Evolutionary conservation across 2,113 vertebrate genomes (phyloP).

Genomic region (Falcunculus frontatus): DNA sequence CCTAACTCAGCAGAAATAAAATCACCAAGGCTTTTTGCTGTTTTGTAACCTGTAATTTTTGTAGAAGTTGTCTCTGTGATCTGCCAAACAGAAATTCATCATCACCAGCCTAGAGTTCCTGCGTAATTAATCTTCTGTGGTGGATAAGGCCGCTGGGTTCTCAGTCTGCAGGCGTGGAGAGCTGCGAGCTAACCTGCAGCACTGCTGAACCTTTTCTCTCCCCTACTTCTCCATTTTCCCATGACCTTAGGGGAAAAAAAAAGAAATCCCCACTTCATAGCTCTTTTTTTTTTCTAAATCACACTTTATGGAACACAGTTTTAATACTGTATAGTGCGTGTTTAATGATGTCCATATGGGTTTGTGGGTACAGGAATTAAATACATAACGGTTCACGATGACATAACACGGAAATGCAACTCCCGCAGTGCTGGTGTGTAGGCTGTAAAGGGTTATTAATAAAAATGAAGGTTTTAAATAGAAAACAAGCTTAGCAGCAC

Average conservation of each 20-base stretch:
- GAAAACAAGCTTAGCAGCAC: conserved; percentile 69
- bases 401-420: conserved; percentile 71
- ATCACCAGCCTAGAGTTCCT: conserved; percentile 19
- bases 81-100: conserved; percentile 11
- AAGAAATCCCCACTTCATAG: conserved; percentile 35
- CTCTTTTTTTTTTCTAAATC: conserved; percentile 44
- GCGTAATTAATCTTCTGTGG: conserved; percentile 35
- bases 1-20: not conserved
- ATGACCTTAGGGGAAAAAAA: conserved; percentile 56
- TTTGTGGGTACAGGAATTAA: conserved; percentile 71
- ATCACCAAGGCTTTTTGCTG: not conserved
- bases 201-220: not conserved
- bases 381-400: conserved; percentile 62
- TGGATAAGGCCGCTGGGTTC: not conserved
- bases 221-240: conserved; percentile 60
- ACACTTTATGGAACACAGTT: conserved; percentile 59
- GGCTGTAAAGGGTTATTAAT: conserved; percentile 72
- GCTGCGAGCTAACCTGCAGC: not conserved
- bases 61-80: not conserved
- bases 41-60: conserved; percentile 4
- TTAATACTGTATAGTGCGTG: conserved; percentile 51
- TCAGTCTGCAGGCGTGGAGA: not conserved
- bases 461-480: conserved; percentile 72
- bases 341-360: conserved; percentile 73
- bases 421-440: conserved; percentile 61